Percentiles rank a stretch among this genome's conserved stretches.
Conservation (phyloP, 2,797 vertebrate genomes). For the Anabas testudineus region DNA sequence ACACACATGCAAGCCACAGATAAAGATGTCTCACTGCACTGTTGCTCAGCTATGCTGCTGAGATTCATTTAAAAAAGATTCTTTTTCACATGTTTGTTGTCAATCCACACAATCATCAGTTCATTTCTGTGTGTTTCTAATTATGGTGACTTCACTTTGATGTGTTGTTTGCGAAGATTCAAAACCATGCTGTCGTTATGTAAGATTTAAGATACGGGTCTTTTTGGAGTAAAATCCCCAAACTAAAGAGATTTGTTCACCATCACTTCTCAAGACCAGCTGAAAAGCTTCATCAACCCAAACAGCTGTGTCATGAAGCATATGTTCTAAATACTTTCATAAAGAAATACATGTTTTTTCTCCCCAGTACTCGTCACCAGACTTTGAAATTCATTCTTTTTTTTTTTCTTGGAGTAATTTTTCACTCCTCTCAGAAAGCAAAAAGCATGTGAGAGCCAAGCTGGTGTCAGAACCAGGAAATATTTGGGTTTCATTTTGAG, state of each 20-base stretch:
- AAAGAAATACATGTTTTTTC: slow-evolving; percentile 45
- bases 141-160: neutral
- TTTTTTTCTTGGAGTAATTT: slow-evolving; percentile 61
- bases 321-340: slow-evolving; percentile 56
- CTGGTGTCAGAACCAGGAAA: slow-evolving; percentile 78
- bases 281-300: slow-evolving; percentile 62
- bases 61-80: slow-evolving; percentile 21
- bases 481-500: slow-evolving; percentile 72
- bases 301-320: slow-evolving; percentile 52
- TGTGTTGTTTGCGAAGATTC: slow-evolving; percentile 9
- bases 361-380: slow-evolving; percentile 49
- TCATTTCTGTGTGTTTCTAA: slow-evolving; percentile 1
- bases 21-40: slow-evolving; percentile 55
- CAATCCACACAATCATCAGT: neutral
- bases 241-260: slow-evolving; percentile 26
- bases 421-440: slow-evolving; percentile 58
- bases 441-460: slow-evolving; percentile 59
- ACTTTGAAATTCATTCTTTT: slow-evolving; percentile 63
- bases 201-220: slow-evolving; percentile 16
- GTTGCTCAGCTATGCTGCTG: slow-evolving; percentile 16
- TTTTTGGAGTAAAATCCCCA: slow-evolving; percentile 5
- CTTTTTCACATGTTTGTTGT: neutral
- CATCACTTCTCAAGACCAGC: slow-evolving; percentile 49
- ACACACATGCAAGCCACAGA: slow-evolving; percentile 49
- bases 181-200: neutral